Base-by-base conservation (phyloP, 1,140 invertebrate species). In the Eupristina koningsbergeri region DNA sequence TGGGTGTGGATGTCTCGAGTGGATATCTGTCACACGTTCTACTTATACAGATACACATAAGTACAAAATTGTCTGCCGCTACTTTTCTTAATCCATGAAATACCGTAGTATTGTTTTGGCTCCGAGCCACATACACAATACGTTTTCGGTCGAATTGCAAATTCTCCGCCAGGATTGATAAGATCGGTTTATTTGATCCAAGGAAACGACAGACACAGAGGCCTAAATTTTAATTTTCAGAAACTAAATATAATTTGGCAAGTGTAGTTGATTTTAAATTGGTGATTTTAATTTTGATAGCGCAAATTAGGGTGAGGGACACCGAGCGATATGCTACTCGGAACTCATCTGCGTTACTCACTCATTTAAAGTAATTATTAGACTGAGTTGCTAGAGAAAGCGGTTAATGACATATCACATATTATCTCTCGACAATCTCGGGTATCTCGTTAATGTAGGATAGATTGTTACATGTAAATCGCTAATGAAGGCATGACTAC, bases 11-110 rank as follows among this genome's bases (percentile, higher is more conserved):
- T 64, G 29, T 29, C 36, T 41, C 26, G 81, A 73, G 76, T 75
- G n/a, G 29, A 76, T 58, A 53, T 84, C 83, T 79, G 83, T 86
- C 86, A 84, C 86, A 86, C 86, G 87, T 84, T 87, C 82, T 81
- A 85, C 86, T 88, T 76, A 85, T 87, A 87, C 86, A 78, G 87
- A 87, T 86, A 84, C 74, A 76, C 82, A n/a, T n/a, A n/a, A n/a
- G n/a, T n/a, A 47, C 15, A 39, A 22, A 3, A 17, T 7, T 17
- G 31, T 39, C 19, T 61, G 29, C 9, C n/a, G 47, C 34, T 47
- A 29, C 26, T 45, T 29, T 45, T 61, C 26, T 64, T 64, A 29
- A 13, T 50, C 47, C 47, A 17, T 17, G 47, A 17, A 50, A 50
- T 45, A 15, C 47, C 15, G 47, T 50, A n/a, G n/a, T n/a, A 50